Evolutionary conservation across 2,113 vertebrate genomes (phyloP), one percentile per base, ranked within the genome.

Genomic region (Colistium nudipinnis): DNA sequence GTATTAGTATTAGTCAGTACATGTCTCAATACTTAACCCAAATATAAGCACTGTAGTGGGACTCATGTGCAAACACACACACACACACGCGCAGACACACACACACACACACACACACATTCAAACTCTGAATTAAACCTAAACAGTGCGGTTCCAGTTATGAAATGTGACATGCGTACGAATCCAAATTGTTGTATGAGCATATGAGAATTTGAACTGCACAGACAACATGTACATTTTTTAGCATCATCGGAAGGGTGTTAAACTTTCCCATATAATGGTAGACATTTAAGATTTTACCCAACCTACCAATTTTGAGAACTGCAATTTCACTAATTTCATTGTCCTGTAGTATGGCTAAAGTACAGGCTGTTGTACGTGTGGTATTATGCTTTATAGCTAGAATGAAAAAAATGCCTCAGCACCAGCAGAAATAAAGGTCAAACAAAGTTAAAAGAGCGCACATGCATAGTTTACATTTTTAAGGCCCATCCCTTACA

Each of bases 1-100:
- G n/a, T n/a, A n/a, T 53, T 31, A 69, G 80, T 65, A 88, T 88
- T 67, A 84, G 89, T 90, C 74, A 59, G 60, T 76, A 76, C 86
- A 88, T 82, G 83, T 88, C 64, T 81, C 45, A 43, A 60, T 68
- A 25, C 72, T 69, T 82, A 82, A 86, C 82, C 66, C 73, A 74
- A 78, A 76, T 56, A 67, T 67, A 79, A 38, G 66, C 66, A 79
- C 33, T 38, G 65, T 53, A 70, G 20, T 38, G 31, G 64, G 35
- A 45, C 12, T 28, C 17, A n/a, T 36, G 17, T 19, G 51, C 52
- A 71, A 60, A 9, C 64, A 64, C 45, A 48, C 22, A 62, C 44
- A 59, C 63, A 51, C 6, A 19, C 35, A 36, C 38, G 20, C 28
- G 27, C 54, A 31, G 49, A 36, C 41, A 65, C 51, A 53, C 54